phyloP scores from a whole-genome alignment of 2,888 invertebrate genomes.

The Hoplodrina ambigua region DNA sequence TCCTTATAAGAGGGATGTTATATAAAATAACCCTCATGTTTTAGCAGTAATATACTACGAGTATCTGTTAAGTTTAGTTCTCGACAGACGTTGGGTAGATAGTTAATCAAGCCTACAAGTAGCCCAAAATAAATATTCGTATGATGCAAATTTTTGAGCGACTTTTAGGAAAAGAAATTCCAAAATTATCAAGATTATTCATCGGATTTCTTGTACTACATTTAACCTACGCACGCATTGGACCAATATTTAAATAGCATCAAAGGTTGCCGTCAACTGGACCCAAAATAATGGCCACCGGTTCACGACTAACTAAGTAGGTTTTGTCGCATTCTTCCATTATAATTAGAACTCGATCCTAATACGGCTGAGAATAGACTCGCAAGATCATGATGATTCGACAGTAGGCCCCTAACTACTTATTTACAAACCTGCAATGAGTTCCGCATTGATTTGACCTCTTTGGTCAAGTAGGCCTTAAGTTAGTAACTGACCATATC shows the following conservation, averaged over 20 bases:
- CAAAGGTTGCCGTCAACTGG: not conserved
- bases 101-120: not conserved
- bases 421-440: conserved; percentile 17
- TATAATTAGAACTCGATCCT: conserved; percentile 10
- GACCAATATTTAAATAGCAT: not conserved
- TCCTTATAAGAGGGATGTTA: too few species aligned
- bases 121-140: too few species aligned
- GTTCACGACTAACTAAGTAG: not conserved
- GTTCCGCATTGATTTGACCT: conserved; percentile 33
- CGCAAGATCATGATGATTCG: conserved; percentile 37
- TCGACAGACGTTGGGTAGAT: too few species aligned
- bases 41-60: too few species aligned
- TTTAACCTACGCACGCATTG: too few species aligned
- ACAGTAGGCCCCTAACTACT: conserved; percentile 16
- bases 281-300: conserved; percentile 2
- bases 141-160: not conserved
- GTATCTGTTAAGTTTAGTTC: too few species aligned
- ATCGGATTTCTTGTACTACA: not conserved
- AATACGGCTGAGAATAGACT: conserved; percentile 27
- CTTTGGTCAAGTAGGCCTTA: conserved; percentile 10
- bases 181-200: not conserved
- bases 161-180: not conserved
- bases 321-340: not conserved
- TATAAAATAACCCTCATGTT: too few species aligned
- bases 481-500: not conserved